phyloP scores from a whole-genome alignment of 1,140 invertebrate species.

The Drosophila arizonae region DNA sequence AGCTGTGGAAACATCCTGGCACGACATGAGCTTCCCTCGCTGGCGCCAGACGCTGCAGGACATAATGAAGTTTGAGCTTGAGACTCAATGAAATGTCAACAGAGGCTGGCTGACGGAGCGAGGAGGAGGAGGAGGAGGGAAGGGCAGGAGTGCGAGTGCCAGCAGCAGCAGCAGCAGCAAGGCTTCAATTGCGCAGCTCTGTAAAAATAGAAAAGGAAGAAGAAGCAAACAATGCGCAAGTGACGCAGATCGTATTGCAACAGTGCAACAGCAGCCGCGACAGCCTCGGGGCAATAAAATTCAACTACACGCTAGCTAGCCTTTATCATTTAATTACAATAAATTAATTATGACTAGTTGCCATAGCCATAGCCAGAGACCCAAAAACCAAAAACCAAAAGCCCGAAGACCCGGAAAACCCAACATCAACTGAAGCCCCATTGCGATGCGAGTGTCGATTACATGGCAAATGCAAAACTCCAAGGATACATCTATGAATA shows the following conservation, averaged over 20 bases:
- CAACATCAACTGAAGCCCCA: constrained; percentile 23
- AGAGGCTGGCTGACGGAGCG: constrained; percentile 21
- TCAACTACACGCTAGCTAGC: constrained; percentile 12
- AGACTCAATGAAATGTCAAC: constrained; percentile 79
- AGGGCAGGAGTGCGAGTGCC: not conserved
- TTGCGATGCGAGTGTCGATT: constrained; percentile 51
- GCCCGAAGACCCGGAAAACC: not conserved
- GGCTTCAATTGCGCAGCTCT: constrained; percentile 37
- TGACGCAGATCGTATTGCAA: constrained; percentile 46
- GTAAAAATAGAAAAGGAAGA: constrained; percentile 5
- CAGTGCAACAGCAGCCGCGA: constrained; percentile 19
- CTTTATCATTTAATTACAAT: constrained; percentile 66
- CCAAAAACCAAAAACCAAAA: constrained; percentile 24
- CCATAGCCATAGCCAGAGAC: constrained; percentile 14
- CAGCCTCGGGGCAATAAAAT: constrained; percentile 27
- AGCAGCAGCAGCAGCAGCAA: not conserved
- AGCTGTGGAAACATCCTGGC: constrained; percentile 19
- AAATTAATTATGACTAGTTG: constrained; percentile 71
- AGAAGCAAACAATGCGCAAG: constrained; percentile 4
- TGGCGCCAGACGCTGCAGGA: constrained; percentile 77
- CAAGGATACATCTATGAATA: constrained; percentile 41
- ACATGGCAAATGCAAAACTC: constrained; percentile 51
- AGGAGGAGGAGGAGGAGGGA: too few relatives aligned
- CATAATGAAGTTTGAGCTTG: constrained; percentile 79
- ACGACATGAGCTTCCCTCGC: constrained; percentile 58